Conservation (phyloP, 2,888 invertebrate genomes). For the Arrhopalites spinosus region DNA sequence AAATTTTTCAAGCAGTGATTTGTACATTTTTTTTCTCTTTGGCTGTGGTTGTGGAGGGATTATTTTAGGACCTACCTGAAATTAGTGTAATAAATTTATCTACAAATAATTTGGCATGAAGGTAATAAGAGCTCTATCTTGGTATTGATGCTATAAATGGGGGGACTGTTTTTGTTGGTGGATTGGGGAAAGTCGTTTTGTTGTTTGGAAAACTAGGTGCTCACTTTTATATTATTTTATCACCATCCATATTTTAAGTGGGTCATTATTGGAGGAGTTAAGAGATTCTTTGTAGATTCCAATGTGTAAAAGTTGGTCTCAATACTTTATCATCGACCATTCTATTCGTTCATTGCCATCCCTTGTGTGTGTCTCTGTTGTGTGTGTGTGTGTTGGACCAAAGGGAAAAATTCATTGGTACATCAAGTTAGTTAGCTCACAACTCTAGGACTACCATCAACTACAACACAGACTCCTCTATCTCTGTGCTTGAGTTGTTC, state of each 20-base stretch:
- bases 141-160: not conserved
- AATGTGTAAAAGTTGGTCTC: conserved; percentile 35
- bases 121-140: no score
- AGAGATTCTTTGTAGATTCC: conserved; percentile 34
- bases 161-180: conserved; percentile 6
- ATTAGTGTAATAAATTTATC: not conserved
- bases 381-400: not conserved
- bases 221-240: conserved; percentile 40
- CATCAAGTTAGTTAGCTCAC: conserved; percentile 25
- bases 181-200: conserved; percentile 42
- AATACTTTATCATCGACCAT: conserved; percentile 33
- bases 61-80: conserved; percentile 24
- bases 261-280: conserved; percentile 43
- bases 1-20: no score
- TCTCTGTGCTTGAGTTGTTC: no score
- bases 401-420: conserved; percentile 11
- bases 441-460: conserved; percentile 16
- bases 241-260: conserved; percentile 41
- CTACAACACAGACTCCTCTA: not conserved
- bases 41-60: no score
- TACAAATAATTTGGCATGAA: no score
- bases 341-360: conserved; percentile 36
- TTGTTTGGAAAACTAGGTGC: conserved; percentile 41
- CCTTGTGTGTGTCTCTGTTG: not conserved
- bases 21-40: no score